Evolutionary conservation across 1,140 invertebrate species (phyloP), one percentile per base, ranked within the genome.

Genomic region (Formica exsecta): DNA sequence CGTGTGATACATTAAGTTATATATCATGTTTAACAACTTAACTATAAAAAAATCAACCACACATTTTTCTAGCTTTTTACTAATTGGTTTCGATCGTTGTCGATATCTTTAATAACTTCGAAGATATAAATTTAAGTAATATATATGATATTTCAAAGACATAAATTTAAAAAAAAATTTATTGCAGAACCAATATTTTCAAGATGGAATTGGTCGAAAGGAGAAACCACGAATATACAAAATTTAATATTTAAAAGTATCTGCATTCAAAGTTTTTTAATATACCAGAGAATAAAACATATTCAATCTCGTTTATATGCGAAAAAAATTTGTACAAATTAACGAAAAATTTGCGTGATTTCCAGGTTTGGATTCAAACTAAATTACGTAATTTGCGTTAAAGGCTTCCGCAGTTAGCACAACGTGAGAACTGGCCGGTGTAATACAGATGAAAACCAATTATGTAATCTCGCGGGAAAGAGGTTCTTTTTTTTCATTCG

Each of bases 21-120:
- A n/a, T 51, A 73, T 13, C 71, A 75, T 48, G 57, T 61, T 57
- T 19, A 19, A 90, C 61, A 48, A 80, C 38, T 90, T 44, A 36
- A 83, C 44, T 48, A 54, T 44, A 32, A 61, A 80, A 85, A 71
- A 87, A 87, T 87, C 62, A 66, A 90, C 80, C 4, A 87, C 8
- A 32, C 3, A 66, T 70, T 79, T 87, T 38, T 68, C 48, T 19
- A 48, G 36, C 11, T 44, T 41, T n/a, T 51, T 32, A 16, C 44
- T 32, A 59, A 13, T 13, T 48, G 11, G 9, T 7, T 36, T 11
- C 9, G n/a, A 25, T 44, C 19, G 16, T 19, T 44, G 25, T 5
- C 0, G 2, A 44, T 44, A 44, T 44, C 6, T 2, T 51, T 79
- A 66, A 79, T 9, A 66, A 22, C 25, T n/a, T 6, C 19, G 6